Conservation (phyloP, 2,888 invertebrate genomes). For the Ditula angustiorana region DNA sequence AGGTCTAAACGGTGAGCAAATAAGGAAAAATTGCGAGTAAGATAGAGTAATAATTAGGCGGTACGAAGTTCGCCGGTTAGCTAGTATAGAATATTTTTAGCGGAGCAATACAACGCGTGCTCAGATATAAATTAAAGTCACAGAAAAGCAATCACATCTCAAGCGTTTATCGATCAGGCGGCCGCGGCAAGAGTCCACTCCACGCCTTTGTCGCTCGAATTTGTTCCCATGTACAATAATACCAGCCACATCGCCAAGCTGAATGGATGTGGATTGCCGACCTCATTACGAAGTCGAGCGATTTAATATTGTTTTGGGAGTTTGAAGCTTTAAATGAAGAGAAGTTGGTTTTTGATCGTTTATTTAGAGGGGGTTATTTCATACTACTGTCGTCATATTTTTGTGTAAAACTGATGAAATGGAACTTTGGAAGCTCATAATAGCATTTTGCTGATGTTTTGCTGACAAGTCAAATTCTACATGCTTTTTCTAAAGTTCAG, state of each 20-base stretch:
- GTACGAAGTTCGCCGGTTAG: too few species aligned
- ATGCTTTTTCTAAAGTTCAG: too few species aligned
- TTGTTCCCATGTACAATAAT: constrained; percentile 52
- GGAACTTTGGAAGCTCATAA: too few species aligned
- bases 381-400: too few species aligned
- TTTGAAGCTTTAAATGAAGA: constrained; percentile 1
- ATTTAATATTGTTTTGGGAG: constrained; percentile 25
- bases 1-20: too few species aligned
- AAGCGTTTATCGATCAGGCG: constrained; percentile 58
- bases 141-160: constrained; percentile 33
- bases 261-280: constrained; percentile 24
- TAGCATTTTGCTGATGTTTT: too few species aligned
- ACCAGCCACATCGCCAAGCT: constrained; percentile 13
- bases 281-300: constrained; percentile 20
- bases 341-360: not conserved
- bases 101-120: not conserved
- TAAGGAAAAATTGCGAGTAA: too few species aligned
- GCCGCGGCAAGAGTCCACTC: constrained; percentile 62
- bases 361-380: too few species aligned
- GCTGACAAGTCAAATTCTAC: too few species aligned
- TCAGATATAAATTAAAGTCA: constrained; percentile 30
- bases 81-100: not conserved
- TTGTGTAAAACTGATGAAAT: too few species aligned
- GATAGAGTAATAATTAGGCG: too few species aligned
- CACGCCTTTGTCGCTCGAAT: constrained; percentile 65